Percentiles rank a stretch among this genome's conserved stretches.
Evolutionary conservation across 2,888 invertebrate species (phyloP).

Genomic region (Leuctra nigra): DNA sequence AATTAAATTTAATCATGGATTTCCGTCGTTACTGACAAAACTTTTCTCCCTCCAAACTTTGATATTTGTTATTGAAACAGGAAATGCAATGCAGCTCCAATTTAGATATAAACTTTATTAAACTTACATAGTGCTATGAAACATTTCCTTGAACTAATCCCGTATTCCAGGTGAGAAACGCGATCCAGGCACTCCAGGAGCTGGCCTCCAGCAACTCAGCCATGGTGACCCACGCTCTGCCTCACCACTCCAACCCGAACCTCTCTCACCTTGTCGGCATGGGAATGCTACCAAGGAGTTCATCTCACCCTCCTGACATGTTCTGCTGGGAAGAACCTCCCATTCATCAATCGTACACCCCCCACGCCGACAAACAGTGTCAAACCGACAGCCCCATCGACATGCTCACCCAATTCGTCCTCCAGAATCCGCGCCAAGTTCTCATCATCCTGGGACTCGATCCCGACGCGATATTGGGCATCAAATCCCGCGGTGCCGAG

Average conservation of each 20-base stretch:
- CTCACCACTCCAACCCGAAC: constrained; percentile 80
- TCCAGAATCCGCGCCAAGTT: constrained; percentile 65
- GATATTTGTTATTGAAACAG: not conserved
- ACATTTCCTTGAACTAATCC: not conserved
- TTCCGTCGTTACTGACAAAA: not conserved
- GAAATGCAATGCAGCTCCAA: not conserved
- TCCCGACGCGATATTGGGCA: constrained; percentile 40
- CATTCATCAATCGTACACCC: constrained; percentile 21
- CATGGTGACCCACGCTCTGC: constrained; percentile 37
- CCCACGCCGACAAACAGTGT: constrained; percentile 40
- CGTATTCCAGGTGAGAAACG: constrained; percentile 61
- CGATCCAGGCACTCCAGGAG: constrained; percentile 77
- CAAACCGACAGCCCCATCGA: constrained; percentile 59
- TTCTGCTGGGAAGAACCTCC: constrained; percentile 60
- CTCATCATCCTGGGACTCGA: constrained; percentile 67
- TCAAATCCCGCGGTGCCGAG: constrained; percentile 34
- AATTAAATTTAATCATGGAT: too few species aligned
- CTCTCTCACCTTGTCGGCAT: constrained; percentile 47
- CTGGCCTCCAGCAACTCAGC: constrained; percentile 56
- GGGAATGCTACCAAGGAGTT: constrained; percentile 62
- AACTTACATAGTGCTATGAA: not conserved
- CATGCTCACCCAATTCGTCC: constrained; percentile 55
- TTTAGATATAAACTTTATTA: not conserved
- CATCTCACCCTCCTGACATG: constrained; percentile 80
- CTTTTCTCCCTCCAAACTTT: not conserved